These are phyloP conservation scores for Tiphia femorata DNA, from an alignment of 2,888 invertebrate species.

Conservation along the genomic window DNA sequence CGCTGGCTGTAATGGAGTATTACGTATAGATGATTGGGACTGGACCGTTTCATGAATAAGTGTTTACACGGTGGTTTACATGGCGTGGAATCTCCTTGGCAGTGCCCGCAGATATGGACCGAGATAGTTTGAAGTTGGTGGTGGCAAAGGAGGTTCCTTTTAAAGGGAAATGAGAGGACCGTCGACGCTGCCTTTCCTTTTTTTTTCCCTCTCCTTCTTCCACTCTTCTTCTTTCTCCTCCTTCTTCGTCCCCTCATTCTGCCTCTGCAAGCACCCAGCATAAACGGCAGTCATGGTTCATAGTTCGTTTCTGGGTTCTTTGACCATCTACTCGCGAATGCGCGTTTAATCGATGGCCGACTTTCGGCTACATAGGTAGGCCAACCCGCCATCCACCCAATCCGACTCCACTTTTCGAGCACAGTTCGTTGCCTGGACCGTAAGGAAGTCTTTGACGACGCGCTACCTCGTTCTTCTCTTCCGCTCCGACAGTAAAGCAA, in stretches of 20 bases:
- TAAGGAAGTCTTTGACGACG: constrained; percentile 20
- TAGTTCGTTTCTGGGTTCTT: constrained; percentile 26
- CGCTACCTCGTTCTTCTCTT: constrained; percentile 12
- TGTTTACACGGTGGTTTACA: too few species aligned
- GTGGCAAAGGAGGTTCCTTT: too few species aligned
- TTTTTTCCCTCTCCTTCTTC: too few species aligned
- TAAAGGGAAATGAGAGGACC: not conserved
- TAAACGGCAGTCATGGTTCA: constrained; percentile 10
- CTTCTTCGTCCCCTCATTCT: too few species aligned
- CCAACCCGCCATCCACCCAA: too few species aligned
- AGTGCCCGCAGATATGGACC: too few species aligned
- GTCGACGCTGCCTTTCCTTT: not conserved
- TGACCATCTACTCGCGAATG: constrained; percentile 20
- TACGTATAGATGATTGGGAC: too few species aligned
- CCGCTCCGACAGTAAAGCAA: constrained; percentile 16
- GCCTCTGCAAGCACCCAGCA: constrained; percentile 10
- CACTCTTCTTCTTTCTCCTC: too few species aligned
- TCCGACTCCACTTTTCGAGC: constrained; percentile 16
- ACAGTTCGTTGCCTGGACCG: constrained; percentile 20
- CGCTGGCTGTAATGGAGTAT: too few species aligned
- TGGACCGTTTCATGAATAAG: too few species aligned
- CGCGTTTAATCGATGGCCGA: constrained; percentile 38
- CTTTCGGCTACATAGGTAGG: constrained; percentile 29
- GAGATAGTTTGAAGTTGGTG: too few species aligned
- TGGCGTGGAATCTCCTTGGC: too few species aligned